Base-by-base conservation (phyloP, 2,797 vertebrate genomes). In the Protosalanx chinensis region DNA sequence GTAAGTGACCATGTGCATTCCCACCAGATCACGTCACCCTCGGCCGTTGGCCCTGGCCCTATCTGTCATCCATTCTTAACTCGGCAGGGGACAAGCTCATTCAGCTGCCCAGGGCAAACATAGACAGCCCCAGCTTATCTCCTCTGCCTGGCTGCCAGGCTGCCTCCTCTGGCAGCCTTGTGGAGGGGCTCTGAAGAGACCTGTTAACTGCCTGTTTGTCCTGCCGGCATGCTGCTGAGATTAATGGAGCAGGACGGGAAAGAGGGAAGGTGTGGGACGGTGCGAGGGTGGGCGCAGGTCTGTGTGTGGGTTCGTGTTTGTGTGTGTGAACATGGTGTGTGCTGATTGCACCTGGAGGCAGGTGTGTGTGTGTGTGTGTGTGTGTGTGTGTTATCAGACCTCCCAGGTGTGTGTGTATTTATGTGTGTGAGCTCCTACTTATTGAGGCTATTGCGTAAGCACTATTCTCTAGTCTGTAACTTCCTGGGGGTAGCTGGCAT, bases 401-500 rank as follows among this genome's bases (percentile, higher is more conserved):
- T 56, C 51, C 51, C 51, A 56, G 51, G 61, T 62, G 23, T 32
- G 60, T 62, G 60, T 30, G 51, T 53, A 16, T 53, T n/a, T 53
- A n/a, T 53, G 18, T 56, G 15, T 56, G 51, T 56, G 15, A 16
- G 51, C 18, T 56, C 51, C 51, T 56, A 56, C 51, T 6, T 16
- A 56, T 16, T 56, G 51, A 56, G 18, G 15, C 51, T 56, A 2
- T 30, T 61, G 4, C 58, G 29, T 13, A 23, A 60, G 10, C 20
- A 10, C 10, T 29, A n/a, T 23, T 60, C 20, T 61, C 13, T 13
- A 6, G 23, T 29, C 29, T 13, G 41, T 46, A 12, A 46, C 41
- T 46, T 46, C 41, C 41, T 13, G 41, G 29, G 13, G 29, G 12
- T 13, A 29, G 59, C 12, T 23, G 15, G 29, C 46, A 30, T 15